Conservation (phyloP, 2,888 invertebrate species). For the Campopleginae sp. region DNA sequence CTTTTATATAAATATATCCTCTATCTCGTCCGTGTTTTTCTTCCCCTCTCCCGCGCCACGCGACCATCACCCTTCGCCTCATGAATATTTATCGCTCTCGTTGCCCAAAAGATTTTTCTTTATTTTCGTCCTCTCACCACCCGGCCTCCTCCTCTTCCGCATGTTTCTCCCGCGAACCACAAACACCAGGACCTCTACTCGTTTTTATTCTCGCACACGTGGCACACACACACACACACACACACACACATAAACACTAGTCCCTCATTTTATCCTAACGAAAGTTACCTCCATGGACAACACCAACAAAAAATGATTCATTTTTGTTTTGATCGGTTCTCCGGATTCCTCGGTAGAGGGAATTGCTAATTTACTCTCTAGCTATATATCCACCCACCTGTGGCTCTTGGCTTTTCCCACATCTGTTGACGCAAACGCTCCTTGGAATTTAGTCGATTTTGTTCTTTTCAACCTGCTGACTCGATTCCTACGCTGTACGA, state of each 20-base stretch:
- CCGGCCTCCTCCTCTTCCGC: slow-evolving; percentile 54
- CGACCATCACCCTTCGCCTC: slow-evolving; percentile 59
- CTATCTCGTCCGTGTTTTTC: slow-evolving; percentile 26
- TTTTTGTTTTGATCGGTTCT: neutral
- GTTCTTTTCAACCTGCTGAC: neutral
- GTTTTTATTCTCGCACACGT: slow-evolving; percentile 23
- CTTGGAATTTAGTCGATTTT: neutral
- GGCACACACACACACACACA: no score
- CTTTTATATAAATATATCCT: slow-evolving; percentile 19
- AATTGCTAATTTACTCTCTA: neutral
- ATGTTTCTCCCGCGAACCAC: slow-evolving; percentile 18
- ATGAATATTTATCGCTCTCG: slow-evolving; percentile 75
- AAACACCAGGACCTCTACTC: slow-evolving; percentile 20
- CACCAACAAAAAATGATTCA: neutral
- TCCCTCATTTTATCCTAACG: neutral
- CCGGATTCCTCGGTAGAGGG: neutral
- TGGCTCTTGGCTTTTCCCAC: neutral
- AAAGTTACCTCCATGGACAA: neutral
- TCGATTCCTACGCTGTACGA: neutral
- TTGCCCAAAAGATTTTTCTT: slow-evolving; percentile 70
- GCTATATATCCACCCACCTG: neutral
- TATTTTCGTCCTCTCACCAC: slow-evolving; percentile 66
- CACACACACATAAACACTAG: no score
- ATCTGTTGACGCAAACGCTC: neutral
- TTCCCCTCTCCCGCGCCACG: slow-evolving; percentile 31